Percentiles rank a stretch among this genome's conserved stretches.
Conservation (phyloP, 2,113 vertebrate species). For the Heptranchias perlo region DNA sequence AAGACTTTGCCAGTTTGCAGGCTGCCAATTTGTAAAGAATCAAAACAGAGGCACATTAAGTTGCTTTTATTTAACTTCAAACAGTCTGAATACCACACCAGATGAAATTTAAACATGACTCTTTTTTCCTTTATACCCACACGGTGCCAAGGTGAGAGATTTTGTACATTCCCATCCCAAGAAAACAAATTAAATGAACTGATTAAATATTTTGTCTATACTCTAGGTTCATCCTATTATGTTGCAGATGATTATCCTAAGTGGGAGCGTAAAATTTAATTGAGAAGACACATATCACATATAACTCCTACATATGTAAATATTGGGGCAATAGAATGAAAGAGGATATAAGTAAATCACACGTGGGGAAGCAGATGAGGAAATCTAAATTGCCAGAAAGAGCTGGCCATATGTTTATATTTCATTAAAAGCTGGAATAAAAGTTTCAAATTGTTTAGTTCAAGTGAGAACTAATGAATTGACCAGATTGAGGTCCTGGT, state of each 20-base stretch:
- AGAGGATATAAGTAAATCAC: background rate
- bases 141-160: background rate
- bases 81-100: background rate
- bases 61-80: background rate
- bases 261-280: background rate
- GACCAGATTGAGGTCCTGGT: background rate
- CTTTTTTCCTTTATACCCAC: background rate
- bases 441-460: background rate
- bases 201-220: background rate
- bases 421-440: background rate
- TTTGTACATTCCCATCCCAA: background rate
- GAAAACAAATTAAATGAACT: background rate
- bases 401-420: background rate
- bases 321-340: background rate
- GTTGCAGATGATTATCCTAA: background rate
- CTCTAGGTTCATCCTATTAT: background rate
- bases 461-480: background rate
- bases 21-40: background rate
- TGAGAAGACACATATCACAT: background rate
- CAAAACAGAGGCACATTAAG: background rate
- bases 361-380: background rate
- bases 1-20: background rate
- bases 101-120: background rate
- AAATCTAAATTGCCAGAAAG: background rate
- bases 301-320: background rate